phyloP scores from a whole-genome alignment of 2,113 vertebrate species.

The Diadophis punctatus region DNA sequence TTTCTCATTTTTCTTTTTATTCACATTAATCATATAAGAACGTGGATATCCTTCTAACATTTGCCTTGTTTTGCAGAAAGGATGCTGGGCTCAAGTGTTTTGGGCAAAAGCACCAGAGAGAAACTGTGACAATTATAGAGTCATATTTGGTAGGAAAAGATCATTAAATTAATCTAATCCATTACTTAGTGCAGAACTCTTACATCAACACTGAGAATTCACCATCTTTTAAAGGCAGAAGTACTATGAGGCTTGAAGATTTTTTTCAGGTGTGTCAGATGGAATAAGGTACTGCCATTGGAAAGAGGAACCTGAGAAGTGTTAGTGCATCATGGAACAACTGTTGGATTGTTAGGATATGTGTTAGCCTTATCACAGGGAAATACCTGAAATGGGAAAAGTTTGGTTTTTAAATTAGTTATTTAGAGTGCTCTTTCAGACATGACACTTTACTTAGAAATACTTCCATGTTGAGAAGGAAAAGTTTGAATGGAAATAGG shows the following conservation, averaged over 20 bases:
- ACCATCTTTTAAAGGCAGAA: neutral
- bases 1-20: neutral
- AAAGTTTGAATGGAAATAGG: neutral
- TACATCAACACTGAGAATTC: neutral
- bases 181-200: neutral
- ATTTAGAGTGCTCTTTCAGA: neutral
- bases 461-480: neutral
- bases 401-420: neutral
- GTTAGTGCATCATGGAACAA: neutral
- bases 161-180: neutral
- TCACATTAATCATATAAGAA: neutral
- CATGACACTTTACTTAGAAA: neutral
- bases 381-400: neutral
- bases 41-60: neutral
- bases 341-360: neutral
- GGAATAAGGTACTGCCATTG: neutral
- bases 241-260: neutral
- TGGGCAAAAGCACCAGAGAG: neutral
- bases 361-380: neutral
- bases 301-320: neutral
- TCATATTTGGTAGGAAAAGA: neutral
- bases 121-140: neutral
- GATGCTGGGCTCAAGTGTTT: too few species aligned
- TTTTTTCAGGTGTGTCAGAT: neutral
- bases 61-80: neutral